phyloP scores from a whole-genome alignment of 1,140 invertebrate genomes.

The Drosophila setifemur region DNA sequence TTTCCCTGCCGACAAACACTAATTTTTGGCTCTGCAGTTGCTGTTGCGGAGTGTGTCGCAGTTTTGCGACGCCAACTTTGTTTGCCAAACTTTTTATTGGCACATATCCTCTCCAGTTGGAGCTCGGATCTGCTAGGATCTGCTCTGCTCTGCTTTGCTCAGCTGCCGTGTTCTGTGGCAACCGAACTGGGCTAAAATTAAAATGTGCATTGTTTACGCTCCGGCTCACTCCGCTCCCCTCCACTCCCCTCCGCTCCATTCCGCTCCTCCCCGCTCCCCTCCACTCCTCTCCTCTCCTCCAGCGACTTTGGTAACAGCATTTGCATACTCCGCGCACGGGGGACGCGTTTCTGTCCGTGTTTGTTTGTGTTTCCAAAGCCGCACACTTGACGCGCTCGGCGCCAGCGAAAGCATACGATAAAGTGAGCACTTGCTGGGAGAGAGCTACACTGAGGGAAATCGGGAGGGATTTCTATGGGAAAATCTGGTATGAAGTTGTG shows the following conservation, averaged over 20 bases:
- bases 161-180: constrained; percentile 57
- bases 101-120: constrained; percentile 64
- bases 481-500: no score
- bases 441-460: background rate
- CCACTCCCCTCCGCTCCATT: no score
- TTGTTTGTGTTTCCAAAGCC: constrained; percentile 51
- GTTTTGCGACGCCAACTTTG: constrained; percentile 79
- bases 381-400: constrained; percentile 46
- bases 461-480: no score
- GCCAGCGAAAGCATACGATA: constrained; percentile 30
- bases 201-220: constrained; percentile 67
- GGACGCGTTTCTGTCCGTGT: background rate
- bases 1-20: constrained; percentile 34
- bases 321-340: constrained; percentile 51
- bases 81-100: constrained; percentile 81
- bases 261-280: no score
- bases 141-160: constrained; percentile 2
- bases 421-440: constrained; percentile 15
- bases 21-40: constrained; percentile 50
- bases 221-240: constrained; percentile 21
- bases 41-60: constrained; percentile 65
- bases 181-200: constrained; percentile 74
- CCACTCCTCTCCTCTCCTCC: no score
- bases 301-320: constrained; percentile 51
- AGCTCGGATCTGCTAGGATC: background rate